Conservation (phyloP, 2,888 invertebrate genomes). For the Drosophila percnosoma region DNA sequence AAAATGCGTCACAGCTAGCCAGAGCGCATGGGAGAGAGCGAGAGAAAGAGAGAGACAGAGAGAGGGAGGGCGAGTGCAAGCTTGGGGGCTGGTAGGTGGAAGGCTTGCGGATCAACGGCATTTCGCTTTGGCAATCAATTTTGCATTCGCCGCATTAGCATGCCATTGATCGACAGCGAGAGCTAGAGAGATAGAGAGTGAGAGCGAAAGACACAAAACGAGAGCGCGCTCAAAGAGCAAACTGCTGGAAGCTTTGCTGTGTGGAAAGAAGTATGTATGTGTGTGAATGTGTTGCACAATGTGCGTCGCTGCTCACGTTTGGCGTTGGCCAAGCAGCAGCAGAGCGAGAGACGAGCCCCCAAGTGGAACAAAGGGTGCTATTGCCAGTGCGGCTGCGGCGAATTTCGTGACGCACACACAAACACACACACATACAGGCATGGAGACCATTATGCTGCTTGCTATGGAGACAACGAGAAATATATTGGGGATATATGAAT, state of each 20-base stretch:
- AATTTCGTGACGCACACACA: conserved; percentile 34
- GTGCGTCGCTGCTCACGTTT: conserved; percentile 47
- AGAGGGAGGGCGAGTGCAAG: neutral
- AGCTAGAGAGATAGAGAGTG: conserved; percentile 17
- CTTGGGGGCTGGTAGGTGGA: conserved; percentile 9
- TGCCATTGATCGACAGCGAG: conserved; percentile 37
- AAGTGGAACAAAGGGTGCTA: conserved; percentile 50
- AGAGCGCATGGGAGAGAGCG: neutral
- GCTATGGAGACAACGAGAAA: conserved; percentile 29
- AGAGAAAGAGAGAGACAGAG: neutral
- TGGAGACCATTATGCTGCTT: conserved; percentile 57
- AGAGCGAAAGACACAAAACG: conserved; percentile 6
- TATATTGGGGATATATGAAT: conserved; percentile 27
- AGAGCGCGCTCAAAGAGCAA: conserved; percentile 31
- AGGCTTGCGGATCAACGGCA: conserved; percentile 55
- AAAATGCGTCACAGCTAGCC: conserved; percentile 63
- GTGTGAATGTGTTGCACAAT: conserved; percentile 15
- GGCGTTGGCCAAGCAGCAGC: conserved; percentile 16
- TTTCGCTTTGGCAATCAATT: conserved; percentile 50
- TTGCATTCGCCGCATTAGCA: conserved; percentile 57
- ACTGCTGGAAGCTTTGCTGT: conserved; percentile 37
- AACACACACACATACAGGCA: conserved; percentile 25
- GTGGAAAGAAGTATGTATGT: conserved; percentile 6
- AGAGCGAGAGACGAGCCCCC: conserved; percentile 70
- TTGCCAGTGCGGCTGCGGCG: conserved; percentile 32